phyloP scores from a whole-genome alignment of 2,797 vertebrate genomes.

The Eulemur mongoz region DNA sequence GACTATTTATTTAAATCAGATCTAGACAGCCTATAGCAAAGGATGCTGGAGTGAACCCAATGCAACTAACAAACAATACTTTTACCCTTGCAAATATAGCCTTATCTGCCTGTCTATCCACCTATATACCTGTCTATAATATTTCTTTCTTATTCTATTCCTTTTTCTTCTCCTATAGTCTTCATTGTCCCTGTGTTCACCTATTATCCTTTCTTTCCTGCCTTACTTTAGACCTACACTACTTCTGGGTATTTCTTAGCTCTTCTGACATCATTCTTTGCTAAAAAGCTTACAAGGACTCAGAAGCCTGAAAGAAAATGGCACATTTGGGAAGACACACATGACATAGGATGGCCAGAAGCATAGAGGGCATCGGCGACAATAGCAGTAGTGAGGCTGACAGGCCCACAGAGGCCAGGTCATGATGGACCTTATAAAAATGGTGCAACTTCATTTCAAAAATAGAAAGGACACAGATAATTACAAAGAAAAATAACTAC shows the following conservation, averaged over 20 bases:
- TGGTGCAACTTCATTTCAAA: constrained; percentile 8
- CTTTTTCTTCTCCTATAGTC: not conserved
- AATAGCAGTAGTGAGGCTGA: not conserved
- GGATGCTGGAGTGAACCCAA: not conserved
- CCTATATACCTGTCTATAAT: not conserved
- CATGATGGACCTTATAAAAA: constrained; percentile 6
- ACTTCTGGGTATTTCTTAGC: not conserved
- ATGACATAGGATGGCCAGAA: not conserved
- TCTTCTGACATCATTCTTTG: constrained; percentile 36
- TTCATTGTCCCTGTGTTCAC: not conserved
- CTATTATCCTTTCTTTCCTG: not conserved
- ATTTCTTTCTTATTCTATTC: not conserved
- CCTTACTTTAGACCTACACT: not conserved
- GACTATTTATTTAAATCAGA: not conserved
- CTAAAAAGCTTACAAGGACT: constrained; percentile 4
- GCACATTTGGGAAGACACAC: not conserved
- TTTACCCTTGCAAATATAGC: not conserved
- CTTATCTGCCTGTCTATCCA: not conserved
- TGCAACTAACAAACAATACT: not conserved
- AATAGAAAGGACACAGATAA: not conserved
- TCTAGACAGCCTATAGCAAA: not conserved
- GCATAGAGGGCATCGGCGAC: not conserved
- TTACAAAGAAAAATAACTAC: constrained; percentile 6
- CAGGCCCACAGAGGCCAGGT: not conserved
- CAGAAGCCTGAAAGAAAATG: not conserved